Evolutionary conservation across 2,797 vertebrate species (phyloP), one percentile per base, ranked within the genome.

Genomic region (Pantherophis alleghaniensis): DNA sequence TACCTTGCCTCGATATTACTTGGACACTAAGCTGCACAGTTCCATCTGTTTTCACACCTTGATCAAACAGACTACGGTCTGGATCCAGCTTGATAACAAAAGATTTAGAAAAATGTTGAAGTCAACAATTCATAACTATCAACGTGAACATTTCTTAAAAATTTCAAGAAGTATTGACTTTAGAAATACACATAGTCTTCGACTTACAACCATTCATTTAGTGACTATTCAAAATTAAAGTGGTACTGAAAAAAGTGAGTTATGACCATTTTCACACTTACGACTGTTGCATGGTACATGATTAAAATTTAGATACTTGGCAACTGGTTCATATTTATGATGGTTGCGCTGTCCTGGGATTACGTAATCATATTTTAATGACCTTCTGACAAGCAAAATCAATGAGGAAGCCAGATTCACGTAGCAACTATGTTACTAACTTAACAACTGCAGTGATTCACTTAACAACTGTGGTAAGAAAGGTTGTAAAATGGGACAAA

Each of bases 21-120:
- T 99, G 99, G 94, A 99, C 98, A 94, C 99, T 99, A 95, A 99
- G 99, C 96, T 99, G 99, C 94, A 99, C 99, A n/a, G 99, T 99
- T 96, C 99, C 99, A 96, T 99, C 99, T 92, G 99, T 99, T 97
- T 99, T 99, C 22, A 99, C 99, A 96, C 99, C 99, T 97, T 99
- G 99, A 96, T 99, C 99, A 95, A 99, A 99, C 93, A 99, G 98
- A 97, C 99, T 99, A 97, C 99, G 98, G 94, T 99, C 99, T 51
- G 99, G 99, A 95, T 99, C 99, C 96, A 99, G 97, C 99, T 99
- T 95, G 56, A 96, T 16, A 66, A 91, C 87, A 59, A 16, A 7
- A 66, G 51, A 92, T 86, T 86, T 22, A 86, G 56, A 18, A 12
- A 89, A 86, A 88, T 61, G 28, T 37, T 60, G 42, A 53, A 86